Percentiles rank a stretch among this genome's conserved stretches.
Conservation (phyloP, 2,888 invertebrate genomes). For the Hirtodrosophila alboralis region DNA sequence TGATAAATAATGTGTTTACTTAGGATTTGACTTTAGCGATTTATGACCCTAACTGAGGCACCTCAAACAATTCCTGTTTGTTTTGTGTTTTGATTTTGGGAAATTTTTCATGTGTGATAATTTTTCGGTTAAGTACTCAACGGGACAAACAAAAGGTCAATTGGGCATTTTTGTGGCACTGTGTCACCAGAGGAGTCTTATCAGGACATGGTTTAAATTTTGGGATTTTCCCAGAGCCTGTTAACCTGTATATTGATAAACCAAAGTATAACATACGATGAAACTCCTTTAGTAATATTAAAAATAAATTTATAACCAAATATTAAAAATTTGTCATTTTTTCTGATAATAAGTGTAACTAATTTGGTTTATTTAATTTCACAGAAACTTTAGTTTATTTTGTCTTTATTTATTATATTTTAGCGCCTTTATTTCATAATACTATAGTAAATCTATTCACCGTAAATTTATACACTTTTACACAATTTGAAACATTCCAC, state of each 20-base stretch:
- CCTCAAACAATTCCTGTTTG: slow-evolving; percentile 58
- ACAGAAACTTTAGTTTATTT: not conserved
- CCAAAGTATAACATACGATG: too few relatives aligned
- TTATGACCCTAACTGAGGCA: slow-evolving; percentile 57
- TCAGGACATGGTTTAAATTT: slow-evolving; percentile 1
- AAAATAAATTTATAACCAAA: too few relatives aligned
- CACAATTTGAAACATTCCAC: slow-evolving; percentile 44
- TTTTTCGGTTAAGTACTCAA: slow-evolving; percentile 25
- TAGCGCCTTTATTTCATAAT: slow-evolving; percentile 1
- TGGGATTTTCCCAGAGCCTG: slow-evolving; percentile 5
- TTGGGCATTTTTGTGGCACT: slow-evolving; percentile 36
- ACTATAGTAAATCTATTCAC: not conserved
- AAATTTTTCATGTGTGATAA: slow-evolving; percentile 54
- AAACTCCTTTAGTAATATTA: too few relatives aligned
- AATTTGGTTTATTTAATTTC: not conserved
- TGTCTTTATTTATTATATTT: slow-evolving; percentile 2
- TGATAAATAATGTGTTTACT: slow-evolving; percentile 80
- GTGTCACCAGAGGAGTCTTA: slow-evolving; percentile 35
- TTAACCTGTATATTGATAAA: slow-evolving; percentile 4
- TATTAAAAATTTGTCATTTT: too few relatives aligned
- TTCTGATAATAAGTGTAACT: too few relatives aligned
- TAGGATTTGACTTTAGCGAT: slow-evolving; percentile 78
- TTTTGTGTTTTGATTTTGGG: slow-evolving; percentile 37
- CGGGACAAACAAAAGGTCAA: slow-evolving; percentile 39
- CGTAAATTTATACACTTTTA: slow-evolving; percentile 3